These are phyloP conservation scores for Carapus acus DNA, from an alignment of 2,797 vertebrate genomes.

Conservation along the genomic window DNA sequence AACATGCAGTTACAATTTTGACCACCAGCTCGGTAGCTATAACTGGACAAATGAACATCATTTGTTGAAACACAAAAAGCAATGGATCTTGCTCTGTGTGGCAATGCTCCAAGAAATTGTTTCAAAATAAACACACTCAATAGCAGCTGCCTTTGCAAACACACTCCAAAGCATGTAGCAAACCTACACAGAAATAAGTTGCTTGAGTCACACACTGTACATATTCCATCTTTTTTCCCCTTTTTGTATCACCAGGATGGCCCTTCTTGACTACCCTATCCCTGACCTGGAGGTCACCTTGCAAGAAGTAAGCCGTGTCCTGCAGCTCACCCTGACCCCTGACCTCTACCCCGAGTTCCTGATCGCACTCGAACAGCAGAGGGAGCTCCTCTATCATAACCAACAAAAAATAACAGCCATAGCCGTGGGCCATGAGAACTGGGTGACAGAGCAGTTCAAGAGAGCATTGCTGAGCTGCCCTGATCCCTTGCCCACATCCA, in stretches of 20 bases:
- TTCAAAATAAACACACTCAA: too few relatives aligned
- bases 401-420: slow-evolving; percentile 50
- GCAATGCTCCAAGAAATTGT: too few relatives aligned
- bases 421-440: slow-evolving; percentile 66
- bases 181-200: too few relatives aligned
- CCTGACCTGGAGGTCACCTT: slow-evolving; percentile 71
- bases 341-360: slow-evolving; percentile 67
- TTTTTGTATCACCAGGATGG: slow-evolving; percentile 60
- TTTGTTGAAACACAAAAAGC: too few relatives aligned
- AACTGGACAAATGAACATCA: too few relatives aligned
- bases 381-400: slow-evolving; percentile 52
- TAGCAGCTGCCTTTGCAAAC: too few relatives aligned
- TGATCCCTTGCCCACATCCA: slow-evolving; percentile 70
- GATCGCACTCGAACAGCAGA: slow-evolving; percentile 61
- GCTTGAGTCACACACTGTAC: too few relatives aligned
- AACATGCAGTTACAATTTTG: too few relatives aligned
- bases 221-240: not conserved
- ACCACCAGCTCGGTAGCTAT: too few relatives aligned
- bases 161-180: too few relatives aligned
- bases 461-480: slow-evolving; percentile 61
- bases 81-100: too few relatives aligned
- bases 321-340: slow-evolving; percentile 71
- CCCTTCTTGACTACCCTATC: slow-evolving; percentile 70
- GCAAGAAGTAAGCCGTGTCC: slow-evolving; percentile 70
- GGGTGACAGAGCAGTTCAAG: slow-evolving; percentile 77